phyloP scores from a whole-genome alignment of 1,140 invertebrate genomes.

The Drosophila varians region DNA sequence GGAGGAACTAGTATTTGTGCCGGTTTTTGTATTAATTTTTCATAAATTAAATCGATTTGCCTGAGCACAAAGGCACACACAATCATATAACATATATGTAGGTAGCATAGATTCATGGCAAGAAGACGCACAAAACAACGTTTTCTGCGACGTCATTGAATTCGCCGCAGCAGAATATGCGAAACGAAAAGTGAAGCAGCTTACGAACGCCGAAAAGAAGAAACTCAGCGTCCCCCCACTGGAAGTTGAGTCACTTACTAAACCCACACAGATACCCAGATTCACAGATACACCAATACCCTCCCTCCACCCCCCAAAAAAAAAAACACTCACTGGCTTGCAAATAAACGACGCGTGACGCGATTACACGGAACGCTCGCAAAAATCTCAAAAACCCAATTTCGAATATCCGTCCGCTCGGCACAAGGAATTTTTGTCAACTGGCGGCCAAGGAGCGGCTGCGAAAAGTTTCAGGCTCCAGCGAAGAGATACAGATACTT shows the following conservation, averaged over 20 bases:
- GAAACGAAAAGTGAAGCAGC: slow-evolving; percentile 28
- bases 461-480: slow-evolving; percentile 29
- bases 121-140: slow-evolving; percentile 57
- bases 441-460: slow-evolving; percentile 58
- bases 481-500: slow-evolving; percentile 6
- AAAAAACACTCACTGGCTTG: slow-evolving; percentile 17
- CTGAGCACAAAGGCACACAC: slow-evolving; percentile 40
- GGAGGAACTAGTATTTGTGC: slow-evolving; percentile 32
- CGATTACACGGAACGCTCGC: slow-evolving; percentile 41
- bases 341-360: slow-evolving; percentile 67
- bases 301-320: background rate
- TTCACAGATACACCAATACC: slow-evolving; percentile 1
- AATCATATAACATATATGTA: slow-evolving; percentile 1
- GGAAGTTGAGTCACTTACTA: slow-evolving; percentile 12
- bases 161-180: slow-evolving; percentile 64
- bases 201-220: slow-evolving; percentile 23
- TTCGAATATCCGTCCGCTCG: slow-evolving; percentile 39
- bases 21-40: slow-evolving; percentile 65
- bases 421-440: slow-evolving; percentile 74
- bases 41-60: slow-evolving; percentile 73
- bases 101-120: slow-evolving; percentile 32
- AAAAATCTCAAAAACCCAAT: slow-evolving; percentile 6
- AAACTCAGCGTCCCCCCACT: slow-evolving; percentile 35
- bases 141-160: slow-evolving; percentile 77
- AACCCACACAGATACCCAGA: background rate